Conservation (phyloP, 2,797 vertebrate species). For the Molossus alvarezi region DNA sequence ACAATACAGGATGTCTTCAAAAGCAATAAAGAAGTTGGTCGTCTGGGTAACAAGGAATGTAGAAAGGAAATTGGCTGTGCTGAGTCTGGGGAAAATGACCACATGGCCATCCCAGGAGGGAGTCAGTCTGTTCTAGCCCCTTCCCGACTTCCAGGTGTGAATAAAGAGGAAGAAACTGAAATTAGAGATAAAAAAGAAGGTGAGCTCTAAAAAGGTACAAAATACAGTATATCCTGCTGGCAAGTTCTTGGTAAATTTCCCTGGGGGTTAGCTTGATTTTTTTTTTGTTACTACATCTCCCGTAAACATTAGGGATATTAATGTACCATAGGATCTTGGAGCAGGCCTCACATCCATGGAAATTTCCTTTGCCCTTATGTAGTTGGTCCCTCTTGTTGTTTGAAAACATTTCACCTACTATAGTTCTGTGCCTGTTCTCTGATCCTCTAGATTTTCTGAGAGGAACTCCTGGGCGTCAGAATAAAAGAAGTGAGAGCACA, state of each 20-base stretch:
- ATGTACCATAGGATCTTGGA: not conserved
- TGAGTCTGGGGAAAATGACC: constrained; percentile 80
- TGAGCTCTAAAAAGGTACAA: constrained; percentile 31
- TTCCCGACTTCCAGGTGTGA: constrained; percentile 73
- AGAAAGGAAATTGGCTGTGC: constrained; percentile 78
- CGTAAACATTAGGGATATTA: not conserved
- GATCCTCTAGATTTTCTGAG: constrained; percentile 77
- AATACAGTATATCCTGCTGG: not conserved
- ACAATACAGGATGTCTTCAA: constrained; percentile 92
- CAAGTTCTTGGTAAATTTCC: not conserved
- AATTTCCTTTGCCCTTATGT: not conserved
- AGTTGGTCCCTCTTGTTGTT: not conserved
- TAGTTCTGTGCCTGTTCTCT: not conserved
- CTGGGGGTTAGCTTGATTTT: not conserved
- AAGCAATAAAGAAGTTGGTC: constrained; percentile 83
- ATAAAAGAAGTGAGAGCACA: constrained; percentile 89
- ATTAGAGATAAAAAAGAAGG: constrained; percentile 88
- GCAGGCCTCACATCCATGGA: not conserved
- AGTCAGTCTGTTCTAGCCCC: constrained; percentile 61
- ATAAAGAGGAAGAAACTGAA: constrained; percentile 84
- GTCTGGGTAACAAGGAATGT: constrained; percentile 82
- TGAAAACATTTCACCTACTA: not conserved
- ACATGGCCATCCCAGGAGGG: constrained; percentile 39
- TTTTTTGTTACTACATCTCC: not conserved
- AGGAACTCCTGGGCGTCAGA: constrained; percentile 81